Evolutionary conservation across 2,797 vertebrate genomes (phyloP), one percentile per base, ranked within the genome.

Genomic region (Tapera naevia): DNA sequence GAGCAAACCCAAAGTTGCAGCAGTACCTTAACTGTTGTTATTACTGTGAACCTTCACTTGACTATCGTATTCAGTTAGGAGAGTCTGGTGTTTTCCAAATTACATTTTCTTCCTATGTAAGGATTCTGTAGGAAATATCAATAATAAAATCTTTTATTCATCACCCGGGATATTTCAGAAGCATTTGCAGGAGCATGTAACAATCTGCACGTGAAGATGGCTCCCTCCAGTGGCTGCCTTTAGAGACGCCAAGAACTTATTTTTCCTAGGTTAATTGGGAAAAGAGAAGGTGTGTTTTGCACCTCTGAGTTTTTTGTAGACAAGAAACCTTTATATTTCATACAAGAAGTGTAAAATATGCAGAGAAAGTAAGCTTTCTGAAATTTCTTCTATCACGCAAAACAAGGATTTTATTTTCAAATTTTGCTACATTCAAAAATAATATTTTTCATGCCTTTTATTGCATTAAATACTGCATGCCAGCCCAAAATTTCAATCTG

Each of bases 211-310:
- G 17, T 75, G 79, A 86, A 28, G 21, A 72, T 18, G 32, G 82
- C 87, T 93, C 92, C 89, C 93, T 94, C 94, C 96, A 91, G 72
- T 79, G 93, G 74, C 71, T 69, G 10, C 14, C 7, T 78, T 80
- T 35, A 69, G 10, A 72, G 27, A 11, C 5, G 54, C 13, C 48
- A 46, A 67, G 10, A 53, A 2, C 14, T 80, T 21, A 1, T 54
- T 73, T 76, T 84, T 13, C 8, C n/a, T 17, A 41, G 19, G 17
- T 3, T 50, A 25, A 13, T 1, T 14, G 8, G 23, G 19, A 33
- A n/a, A 78, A 45, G 7, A 28, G 14, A 14, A 28, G 1, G 17
- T 8, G 4, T 30, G 4, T 21, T 54, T 79, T 54, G 23, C 54
- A 10, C 10, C 18, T 69, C 2, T 1, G 5, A 39, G 4, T n/a